phyloP scores from a whole-genome alignment of 2,888 invertebrate species.

The Agrochola lota region DNA sequence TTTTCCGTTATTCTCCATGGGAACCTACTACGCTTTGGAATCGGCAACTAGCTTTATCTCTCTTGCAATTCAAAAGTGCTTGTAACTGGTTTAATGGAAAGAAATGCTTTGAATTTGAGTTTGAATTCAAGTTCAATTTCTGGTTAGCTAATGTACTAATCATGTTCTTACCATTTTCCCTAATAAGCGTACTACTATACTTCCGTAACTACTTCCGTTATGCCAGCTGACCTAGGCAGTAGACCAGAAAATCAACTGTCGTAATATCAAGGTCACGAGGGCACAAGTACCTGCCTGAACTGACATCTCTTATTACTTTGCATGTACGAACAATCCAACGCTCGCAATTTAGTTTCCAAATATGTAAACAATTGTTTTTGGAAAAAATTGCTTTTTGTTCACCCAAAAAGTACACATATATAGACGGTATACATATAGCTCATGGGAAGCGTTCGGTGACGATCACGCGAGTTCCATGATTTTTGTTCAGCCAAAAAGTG shows the following conservation, averaged over 20 bases:
- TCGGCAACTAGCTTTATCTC: neutral
- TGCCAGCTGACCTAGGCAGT: neutral
- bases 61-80: neutral
- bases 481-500: too few species aligned
- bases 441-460: too few species aligned
- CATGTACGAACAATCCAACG: neutral
- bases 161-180: neutral
- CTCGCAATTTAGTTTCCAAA: neutral
- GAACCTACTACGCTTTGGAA: neutral
- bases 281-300: neutral
- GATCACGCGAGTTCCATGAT: too few species aligned
- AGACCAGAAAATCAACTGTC: neutral
- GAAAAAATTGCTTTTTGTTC: too few species aligned
- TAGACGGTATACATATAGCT: too few species aligned
- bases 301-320: neutral
- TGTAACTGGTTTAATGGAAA: neutral
- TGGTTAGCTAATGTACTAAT: neutral
- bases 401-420: too few species aligned
- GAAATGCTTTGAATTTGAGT: too few species aligned
- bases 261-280: slow-evolving; percentile 5
- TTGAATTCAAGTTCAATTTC: neutral
- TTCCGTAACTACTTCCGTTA: slow-evolving; percentile 6
- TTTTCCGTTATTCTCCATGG: neutral
- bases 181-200: neutral
- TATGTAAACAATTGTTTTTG: neutral